These are phyloP conservation scores for Muscicapa comitata DNA, from an alignment of 2,797 vertebrate genomes.

Conservation along the genomic window DNA sequence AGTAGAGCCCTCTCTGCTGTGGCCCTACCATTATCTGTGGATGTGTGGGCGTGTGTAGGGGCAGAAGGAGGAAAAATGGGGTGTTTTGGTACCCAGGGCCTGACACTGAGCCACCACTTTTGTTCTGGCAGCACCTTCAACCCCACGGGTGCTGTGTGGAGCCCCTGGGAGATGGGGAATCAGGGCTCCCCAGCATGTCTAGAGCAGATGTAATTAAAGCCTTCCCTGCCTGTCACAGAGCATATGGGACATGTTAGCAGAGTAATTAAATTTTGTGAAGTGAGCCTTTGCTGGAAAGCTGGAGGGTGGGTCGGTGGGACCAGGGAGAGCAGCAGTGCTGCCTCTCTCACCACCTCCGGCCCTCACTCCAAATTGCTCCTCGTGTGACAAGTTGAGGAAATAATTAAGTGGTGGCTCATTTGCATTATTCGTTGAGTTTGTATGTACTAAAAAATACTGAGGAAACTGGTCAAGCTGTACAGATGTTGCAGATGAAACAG, in stretches of 20 bases:
- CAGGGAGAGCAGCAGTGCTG: slow-evolving; percentile 62
- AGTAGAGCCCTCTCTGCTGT: not conserved
- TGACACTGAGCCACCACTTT: not conserved
- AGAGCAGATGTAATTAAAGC: slow-evolving; percentile 66
- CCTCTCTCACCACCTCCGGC: not conserved
- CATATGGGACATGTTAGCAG: slow-evolving; percentile 81
- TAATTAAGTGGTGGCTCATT: slow-evolving; percentile 60
- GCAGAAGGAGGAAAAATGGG: not conserved
- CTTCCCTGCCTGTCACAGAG: slow-evolving; percentile 60
- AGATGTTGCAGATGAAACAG: not conserved
- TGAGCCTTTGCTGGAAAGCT: slow-evolving; percentile 77
- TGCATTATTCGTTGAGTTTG: slow-evolving; percentile 51
- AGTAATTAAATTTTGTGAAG: slow-evolving; percentile 85
- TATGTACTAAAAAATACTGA: not conserved
- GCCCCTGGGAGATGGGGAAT: not conserved
- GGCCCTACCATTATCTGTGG: not conserved
- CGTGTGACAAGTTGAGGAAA: slow-evolving; percentile 46
- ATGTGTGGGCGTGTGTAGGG: not conserved
- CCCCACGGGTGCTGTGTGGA: not conserved
- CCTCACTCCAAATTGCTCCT: slow-evolving; percentile 24
- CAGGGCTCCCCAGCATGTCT: slow-evolving; percentile 9
- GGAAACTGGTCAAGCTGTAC: not conserved
- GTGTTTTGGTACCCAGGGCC: not conserved
- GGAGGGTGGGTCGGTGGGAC: slow-evolving; percentile 72
- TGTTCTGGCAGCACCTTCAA: not conserved